Evolutionary conservation across 2,888 invertebrate species (phyloP), one percentile per base, ranked within the genome.

Genomic region (Pomacea canaliculata): DNA sequence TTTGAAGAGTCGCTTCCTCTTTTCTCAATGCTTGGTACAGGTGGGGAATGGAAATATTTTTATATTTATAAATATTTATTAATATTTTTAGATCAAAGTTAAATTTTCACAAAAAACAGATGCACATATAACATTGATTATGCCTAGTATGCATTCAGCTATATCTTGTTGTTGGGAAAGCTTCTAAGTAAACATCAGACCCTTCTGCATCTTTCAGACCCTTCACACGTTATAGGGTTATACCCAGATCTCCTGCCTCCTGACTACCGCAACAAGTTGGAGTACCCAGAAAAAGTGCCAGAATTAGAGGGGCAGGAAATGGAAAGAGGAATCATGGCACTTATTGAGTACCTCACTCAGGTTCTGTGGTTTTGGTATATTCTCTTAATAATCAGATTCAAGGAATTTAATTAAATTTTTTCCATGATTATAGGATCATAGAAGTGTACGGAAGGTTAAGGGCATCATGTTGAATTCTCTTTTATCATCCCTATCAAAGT

Each of bases 221-320:
- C 98, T 0, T 95, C 96, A 68, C 96, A 97, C 89, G 98, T 99
- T 16, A 98, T 99, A 80, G 94, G 96, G 79, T 92, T 99, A 56
- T 98, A 97, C 91, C 98, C 99, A 0, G 96, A 96, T 89, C 92
- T 99, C 71, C 93, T 96, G 70, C 94, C 94, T 4, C 92, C 92
- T 71, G 92, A 92, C 70, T 92, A 91, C 83, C 88, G 92, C 19
- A 91, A 91, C 71, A 91, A 91, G 78, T 91, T 93, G 75, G 92
- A 92, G 71, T 93, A 93, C 82, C 92, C 93, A 0, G 92, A 92
- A 73, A 88, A 91, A 60, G 90, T 91, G 9, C 92, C 94, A 68
- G 93, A 94, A 80, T 91, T 97, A 74, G 94, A 95, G 81, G 96
- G 95, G 70, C 94, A 94, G 78, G 97, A 98, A 88, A 91, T 96